Base-by-base conservation (phyloP, 2,888 invertebrate species). In the Drosophila pegasa region DNA sequence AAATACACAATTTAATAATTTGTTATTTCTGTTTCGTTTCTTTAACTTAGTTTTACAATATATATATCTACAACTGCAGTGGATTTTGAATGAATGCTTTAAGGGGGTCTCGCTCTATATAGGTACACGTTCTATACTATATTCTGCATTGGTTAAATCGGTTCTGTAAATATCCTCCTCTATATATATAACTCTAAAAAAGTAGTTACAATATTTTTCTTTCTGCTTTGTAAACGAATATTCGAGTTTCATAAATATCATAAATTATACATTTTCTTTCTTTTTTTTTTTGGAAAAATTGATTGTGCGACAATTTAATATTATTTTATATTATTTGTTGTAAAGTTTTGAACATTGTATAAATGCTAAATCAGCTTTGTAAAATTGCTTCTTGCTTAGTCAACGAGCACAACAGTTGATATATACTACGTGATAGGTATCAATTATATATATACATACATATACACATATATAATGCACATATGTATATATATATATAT, bases 291-390 rank as follows among this genome's bases (percentile, higher is more conserved):
- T 48, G 43, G 45, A 40, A 63, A 78, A 73, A 66, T 63, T 84
- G 87, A 83, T 83, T 83, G 83, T 83, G 83, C 83, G 84, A 77
- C 84, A 83, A 47, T 74, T 80, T 72, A 45, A 70, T 73, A 62
- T 65, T 63, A 52, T 51, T 60, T 51, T 60, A 14, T n/a, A 9
- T 55, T 31, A 47, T 54, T 59, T 35, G 14, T 22, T 72, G 59
- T 67, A 55, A 52, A 75, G 55, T 77, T 64, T 52, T 55, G 67
- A 76, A 75, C 66, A 61, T 66, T 63, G 71, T 66, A 57, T 80
- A 86, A 80, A 74, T 83, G 80, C 80, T 74, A 74, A 70, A 66
- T 78, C 70, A 76, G 87, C 75, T 70, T 75, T 78, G 68, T 78
- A 74, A 80, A 80, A 78, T 65, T 78, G 63, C 68, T 75, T 78